These are phyloP conservation scores for Delphinapterus leucas DNA, from an alignment of 2,113 vertebrate genomes.

Conservation along the genomic window DNA sequence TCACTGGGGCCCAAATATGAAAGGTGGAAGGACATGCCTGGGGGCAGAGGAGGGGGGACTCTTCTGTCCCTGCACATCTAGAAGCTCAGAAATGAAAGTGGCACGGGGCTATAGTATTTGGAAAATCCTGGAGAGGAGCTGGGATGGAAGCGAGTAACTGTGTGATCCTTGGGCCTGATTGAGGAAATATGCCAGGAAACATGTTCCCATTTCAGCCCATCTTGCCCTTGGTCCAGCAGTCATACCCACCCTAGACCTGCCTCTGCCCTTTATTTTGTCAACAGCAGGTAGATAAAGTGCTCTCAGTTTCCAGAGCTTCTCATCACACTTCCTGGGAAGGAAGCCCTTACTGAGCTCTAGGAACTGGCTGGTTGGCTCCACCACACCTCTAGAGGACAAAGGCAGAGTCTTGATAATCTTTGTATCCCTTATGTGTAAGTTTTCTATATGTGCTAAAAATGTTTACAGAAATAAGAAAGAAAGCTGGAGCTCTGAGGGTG, in stretches of 20 bases:
- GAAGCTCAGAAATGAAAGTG: not conserved
- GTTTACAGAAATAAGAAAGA: not conserved
- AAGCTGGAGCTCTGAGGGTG: not conserved
- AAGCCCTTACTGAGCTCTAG: not conserved
- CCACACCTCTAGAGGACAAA: not conserved
- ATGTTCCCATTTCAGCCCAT: not conserved
- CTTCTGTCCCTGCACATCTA: no score
- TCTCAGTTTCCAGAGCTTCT: not conserved
- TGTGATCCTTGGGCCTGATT: not conserved
- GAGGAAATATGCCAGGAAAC: not conserved
- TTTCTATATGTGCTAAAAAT: not conserved
- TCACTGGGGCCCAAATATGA: not conserved
- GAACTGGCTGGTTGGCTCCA: no score
- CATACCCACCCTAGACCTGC: not conserved
- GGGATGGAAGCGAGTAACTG: not conserved
- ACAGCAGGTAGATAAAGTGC: not conserved
- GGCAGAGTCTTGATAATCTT: not conserved
- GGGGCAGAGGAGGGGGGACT: not conserved
- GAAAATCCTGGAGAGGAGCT: not conserved
- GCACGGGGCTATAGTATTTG: not conserved
- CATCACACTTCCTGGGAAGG: not conserved
- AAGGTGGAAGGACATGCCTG: not conserved
- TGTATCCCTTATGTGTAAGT: not conserved
- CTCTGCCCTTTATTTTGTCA: not conserved
- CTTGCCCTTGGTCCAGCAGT: not conserved